phyloP scores from a whole-genome alignment of 2,888 invertebrate genomes.

The Campoplex capitator region DNA sequence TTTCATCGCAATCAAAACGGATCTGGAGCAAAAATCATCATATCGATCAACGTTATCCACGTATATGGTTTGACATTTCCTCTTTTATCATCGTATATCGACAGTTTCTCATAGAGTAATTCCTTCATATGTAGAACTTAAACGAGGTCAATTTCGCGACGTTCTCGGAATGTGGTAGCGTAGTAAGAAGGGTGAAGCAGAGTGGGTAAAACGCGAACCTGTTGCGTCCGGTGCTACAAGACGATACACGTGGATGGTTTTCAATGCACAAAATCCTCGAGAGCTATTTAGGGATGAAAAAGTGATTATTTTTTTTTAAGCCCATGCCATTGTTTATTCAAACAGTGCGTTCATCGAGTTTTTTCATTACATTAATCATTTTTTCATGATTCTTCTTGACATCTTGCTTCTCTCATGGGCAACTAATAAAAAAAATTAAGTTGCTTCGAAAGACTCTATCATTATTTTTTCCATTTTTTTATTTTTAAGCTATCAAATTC shows the following conservation, averaged over 20 bases:
- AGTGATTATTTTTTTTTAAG: not conserved
- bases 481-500: no score
- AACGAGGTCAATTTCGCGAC: constrained; percentile 23
- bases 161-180: not conserved
- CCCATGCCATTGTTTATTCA: not conserved
- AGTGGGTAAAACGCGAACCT: constrained; percentile 24
- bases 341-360: not conserved
- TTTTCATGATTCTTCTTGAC: no score
- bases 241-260: constrained; percentile 34
- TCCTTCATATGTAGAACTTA: constrained; percentile 20
- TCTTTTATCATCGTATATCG: not conserved
- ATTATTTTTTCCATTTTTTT: no score
- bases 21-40: not conserved
- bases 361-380: not conserved
- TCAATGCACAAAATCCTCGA: not conserved
- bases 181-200: not conserved
- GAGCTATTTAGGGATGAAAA: not conserved
- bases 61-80: not conserved
- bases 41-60: not conserved
- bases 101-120: not conserved
- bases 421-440: no score
- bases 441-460: no score
- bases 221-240: constrained; percentile 43
- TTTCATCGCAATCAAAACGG: not conserved
- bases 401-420: no score